Conservation (phyloP, 2,797 vertebrate genomes). For the Micropoecilia bifurca region DNA sequence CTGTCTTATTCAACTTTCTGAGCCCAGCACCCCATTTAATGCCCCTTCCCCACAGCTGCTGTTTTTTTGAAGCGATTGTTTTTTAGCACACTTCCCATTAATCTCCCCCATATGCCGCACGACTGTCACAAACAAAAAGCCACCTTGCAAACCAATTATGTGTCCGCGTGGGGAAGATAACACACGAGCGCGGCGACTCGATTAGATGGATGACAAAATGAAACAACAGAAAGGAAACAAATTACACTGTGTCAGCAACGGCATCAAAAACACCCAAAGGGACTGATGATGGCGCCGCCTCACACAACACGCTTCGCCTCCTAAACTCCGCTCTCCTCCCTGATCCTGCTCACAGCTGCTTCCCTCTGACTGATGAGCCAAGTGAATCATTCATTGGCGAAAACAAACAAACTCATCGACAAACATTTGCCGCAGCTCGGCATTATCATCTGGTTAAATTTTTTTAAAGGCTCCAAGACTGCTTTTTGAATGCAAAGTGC, state of each 20-base stretch:
- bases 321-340: slow-evolving; percentile 17
- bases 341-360: slow-evolving; percentile 46
- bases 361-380: slow-evolving; percentile 40
- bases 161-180: slow-evolving; percentile 47
- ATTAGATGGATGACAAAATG: slow-evolving; percentile 72
- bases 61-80: slow-evolving; percentile 42
- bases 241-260: slow-evolving; percentile 62
- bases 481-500: slow-evolving; percentile 4
- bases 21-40: slow-evolving; percentile 41
- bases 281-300: slow-evolving; percentile 25
- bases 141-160: slow-evolving; percentile 67
- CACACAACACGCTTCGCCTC: slow-evolving; percentile 39
- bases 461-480: neutral
- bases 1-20: slow-evolving; percentile 38
- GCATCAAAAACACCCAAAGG: slow-evolving; percentile 58
- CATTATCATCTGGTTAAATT: slow-evolving; percentile 10
- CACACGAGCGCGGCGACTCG: slow-evolving; percentile 38
- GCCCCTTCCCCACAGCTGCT: slow-evolving; percentile 34
- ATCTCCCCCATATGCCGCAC: slow-evolving; percentile 54
- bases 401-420: slow-evolving; percentile 37
- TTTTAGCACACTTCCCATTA: slow-evolving; percentile 59
- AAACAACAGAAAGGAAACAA: slow-evolving; percentile 70
- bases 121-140: slow-evolving; percentile 62
- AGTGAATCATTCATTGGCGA: slow-evolving; percentile 47
- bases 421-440: slow-evolving; percentile 39